Evolutionary conservation across 2,888 invertebrate species (phyloP).

Genomic region (Agrilus biguttatus): DNA sequence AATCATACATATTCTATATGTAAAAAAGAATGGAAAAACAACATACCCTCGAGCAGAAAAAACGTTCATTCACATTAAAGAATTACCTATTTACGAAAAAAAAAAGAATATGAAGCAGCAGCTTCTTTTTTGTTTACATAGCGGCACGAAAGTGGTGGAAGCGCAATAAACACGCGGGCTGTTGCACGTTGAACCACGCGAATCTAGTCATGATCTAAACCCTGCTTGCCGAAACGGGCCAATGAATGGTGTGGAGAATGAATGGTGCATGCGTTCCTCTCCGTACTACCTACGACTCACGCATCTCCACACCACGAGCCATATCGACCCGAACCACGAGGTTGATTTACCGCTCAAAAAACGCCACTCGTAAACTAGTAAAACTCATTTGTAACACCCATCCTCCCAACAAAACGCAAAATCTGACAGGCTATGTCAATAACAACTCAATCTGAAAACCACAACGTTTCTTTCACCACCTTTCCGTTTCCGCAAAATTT

Average conservation of each 20-base stretch:
- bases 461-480: too few relatives aligned
- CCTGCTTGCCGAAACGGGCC: slow-evolving; percentile 12
- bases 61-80: too few relatives aligned
- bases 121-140: too few relatives aligned
- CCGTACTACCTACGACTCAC: slow-evolving; percentile 19
- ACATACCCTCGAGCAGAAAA: too few relatives aligned
- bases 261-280: slow-evolving; percentile 19
- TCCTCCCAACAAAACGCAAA: not conserved
- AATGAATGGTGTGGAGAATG: slow-evolving; percentile 15
- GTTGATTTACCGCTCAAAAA: slow-evolving; percentile 12
- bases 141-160: too few relatives aligned
- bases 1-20: too few relatives aligned
- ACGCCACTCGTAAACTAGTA: not conserved
- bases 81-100: too few relatives aligned
- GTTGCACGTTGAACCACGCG: not conserved
- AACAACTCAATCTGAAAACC: too few relatives aligned
- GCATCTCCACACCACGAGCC: slow-evolving; percentile 17
- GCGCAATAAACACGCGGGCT: too few relatives aligned
- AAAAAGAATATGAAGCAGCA: too few relatives aligned
- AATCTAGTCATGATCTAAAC: slow-evolving; percentile 9
- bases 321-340: slow-evolving; percentile 20
- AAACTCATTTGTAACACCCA: not conserved
- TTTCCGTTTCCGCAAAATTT: not conserved
- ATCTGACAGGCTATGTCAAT: not conserved
- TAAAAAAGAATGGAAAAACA: too few relatives aligned